These are phyloP conservation scores for Scleropages formosus DNA, from an alignment of 2,797 vertebrate species.

Conservation along the genomic window DNA sequence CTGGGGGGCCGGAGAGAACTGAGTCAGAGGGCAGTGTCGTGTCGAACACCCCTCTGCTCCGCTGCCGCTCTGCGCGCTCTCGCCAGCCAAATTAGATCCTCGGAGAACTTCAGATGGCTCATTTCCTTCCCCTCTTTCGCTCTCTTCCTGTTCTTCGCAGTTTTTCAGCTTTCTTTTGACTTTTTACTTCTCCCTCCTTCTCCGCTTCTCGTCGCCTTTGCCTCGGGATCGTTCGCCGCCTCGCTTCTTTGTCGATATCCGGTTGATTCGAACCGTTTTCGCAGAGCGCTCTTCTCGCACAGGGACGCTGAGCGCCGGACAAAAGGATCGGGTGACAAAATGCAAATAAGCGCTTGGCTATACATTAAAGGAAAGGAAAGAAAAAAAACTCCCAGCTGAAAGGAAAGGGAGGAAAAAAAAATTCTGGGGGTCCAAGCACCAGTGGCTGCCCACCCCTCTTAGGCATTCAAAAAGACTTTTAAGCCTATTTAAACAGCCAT, in stretches of 20 bases:
- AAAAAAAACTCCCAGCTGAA: too few species aligned
- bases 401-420: too few species aligned
- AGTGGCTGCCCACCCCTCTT: too few species aligned
- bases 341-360: too few species aligned
- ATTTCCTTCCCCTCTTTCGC: neutral
- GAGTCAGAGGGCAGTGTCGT: constrained; percentile 10
- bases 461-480: too few species aligned
- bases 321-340: too few species aligned
- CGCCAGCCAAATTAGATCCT: neutral
- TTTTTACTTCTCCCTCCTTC: neutral
- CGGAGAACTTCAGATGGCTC: neutral
- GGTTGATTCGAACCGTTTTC: too few species aligned
- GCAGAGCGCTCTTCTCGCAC: too few species aligned
- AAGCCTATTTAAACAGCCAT: too few species aligned
- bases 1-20: neutral
- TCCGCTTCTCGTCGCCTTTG: neutral
- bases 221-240: neutral
- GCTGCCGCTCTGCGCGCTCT: neutral
- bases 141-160: constrained; percentile 1
- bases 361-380: too few species aligned
- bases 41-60: neutral
- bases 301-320: too few species aligned
- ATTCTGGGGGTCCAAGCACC: too few species aligned
- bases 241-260: neutral
- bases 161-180: neutral